Percentiles rank a stretch among this genome's conserved stretches.
Conservation (phyloP, 2,888 invertebrate genomes). For the Strigamia transsilvanica region DNA sequence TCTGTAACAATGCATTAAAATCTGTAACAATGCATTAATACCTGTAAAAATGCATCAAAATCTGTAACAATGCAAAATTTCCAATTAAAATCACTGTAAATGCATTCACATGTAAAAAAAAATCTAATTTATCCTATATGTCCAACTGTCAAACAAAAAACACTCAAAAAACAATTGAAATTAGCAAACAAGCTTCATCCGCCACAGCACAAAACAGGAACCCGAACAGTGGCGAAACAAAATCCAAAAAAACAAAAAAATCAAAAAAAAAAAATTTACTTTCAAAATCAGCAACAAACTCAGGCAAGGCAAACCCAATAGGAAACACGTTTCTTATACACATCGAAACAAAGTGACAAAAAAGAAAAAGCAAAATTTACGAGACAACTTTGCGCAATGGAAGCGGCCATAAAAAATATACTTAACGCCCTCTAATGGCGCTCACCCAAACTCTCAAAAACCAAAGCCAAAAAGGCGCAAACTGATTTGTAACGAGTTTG, state of each 20-base stretch:
- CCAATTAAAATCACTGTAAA: no score
- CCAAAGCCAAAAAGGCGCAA: background rate
- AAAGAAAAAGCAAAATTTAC: background rate
- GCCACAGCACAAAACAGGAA: no score
- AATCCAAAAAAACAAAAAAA: background rate
- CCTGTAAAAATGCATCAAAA: no score
- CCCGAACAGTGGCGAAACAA: background rate
- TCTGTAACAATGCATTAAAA: no score
- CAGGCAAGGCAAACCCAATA: background rate
- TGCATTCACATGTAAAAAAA: no score
- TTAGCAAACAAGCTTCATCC: no score
- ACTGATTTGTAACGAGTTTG: background rate
- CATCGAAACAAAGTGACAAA: background rate
- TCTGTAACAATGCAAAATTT: no score
- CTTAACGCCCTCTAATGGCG: constrained; percentile 4
- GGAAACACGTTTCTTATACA: background rate
- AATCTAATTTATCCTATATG: no score
- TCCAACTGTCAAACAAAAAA: no score
- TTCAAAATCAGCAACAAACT: constrained; percentile 14
- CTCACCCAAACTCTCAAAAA: background rate
- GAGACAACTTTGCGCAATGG: background rate
- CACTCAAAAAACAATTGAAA: no score
- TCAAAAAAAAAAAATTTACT: no score
- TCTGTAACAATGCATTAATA: no score
- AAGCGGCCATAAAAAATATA: background rate